Evolutionary conservation across 2,888 invertebrate species (phyloP).

Genomic region (Ecdyonurus torrentis): DNA sequence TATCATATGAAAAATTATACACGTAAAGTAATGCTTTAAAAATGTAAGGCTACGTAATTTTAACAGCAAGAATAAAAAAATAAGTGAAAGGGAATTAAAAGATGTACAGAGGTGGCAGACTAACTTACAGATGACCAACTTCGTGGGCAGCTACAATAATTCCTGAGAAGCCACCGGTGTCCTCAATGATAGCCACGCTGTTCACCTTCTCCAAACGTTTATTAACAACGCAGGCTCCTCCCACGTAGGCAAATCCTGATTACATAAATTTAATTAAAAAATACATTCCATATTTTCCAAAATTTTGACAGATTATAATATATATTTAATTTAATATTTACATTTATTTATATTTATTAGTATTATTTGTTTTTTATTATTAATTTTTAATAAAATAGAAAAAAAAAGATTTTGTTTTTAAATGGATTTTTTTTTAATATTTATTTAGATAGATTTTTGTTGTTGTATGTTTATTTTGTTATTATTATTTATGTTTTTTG

Average conservation of each 20-base stretch:
- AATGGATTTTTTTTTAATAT: neutral
- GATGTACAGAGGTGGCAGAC: neutral
- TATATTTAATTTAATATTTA: too few relatives aligned
- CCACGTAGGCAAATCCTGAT: slow-evolving; percentile 87
- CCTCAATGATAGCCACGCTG: slow-evolving; percentile 90
- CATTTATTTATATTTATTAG: slow-evolving; percentile 13
- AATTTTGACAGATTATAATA: too few relatives aligned
- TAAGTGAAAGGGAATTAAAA: slow-evolving; percentile 3
- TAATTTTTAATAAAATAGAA: neutral
- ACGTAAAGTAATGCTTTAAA: too few relatives aligned
- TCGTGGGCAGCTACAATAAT: slow-evolving; percentile 94
- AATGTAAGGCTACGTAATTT: too few relatives aligned
- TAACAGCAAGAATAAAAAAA: neutral
- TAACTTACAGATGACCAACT: slow-evolving; percentile 88
- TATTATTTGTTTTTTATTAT: slow-evolving; percentile 14
- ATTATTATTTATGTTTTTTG: neutral
- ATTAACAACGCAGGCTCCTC: slow-evolving; percentile 90
- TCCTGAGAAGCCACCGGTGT: slow-evolving; percentile 90
- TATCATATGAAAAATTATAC: too few relatives aligned
- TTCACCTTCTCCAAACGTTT: slow-evolving; percentile 90
- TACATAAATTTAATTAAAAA: neutral
- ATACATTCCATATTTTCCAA: slow-evolving; percentile 1
- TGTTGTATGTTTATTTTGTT: neutral
- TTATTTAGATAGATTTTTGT: neutral
- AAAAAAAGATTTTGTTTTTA: neutral